Conservation (phyloP, 2,888 invertebrate genomes). For the Mamestra brassicae region DNA sequence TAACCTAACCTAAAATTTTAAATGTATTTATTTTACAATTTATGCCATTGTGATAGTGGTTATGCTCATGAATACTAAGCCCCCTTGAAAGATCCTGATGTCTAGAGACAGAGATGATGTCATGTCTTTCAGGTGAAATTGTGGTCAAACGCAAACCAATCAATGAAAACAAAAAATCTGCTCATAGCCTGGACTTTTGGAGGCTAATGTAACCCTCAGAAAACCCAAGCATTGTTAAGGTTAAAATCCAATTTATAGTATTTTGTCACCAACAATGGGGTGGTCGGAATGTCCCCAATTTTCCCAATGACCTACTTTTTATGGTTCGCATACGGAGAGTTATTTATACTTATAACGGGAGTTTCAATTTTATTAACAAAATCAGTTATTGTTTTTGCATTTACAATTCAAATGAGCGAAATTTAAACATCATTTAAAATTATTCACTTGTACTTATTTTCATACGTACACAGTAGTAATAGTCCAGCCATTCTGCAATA, state of each 20-base stretch:
- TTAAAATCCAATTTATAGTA: constrained; percentile 22
- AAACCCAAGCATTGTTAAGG: not conserved
- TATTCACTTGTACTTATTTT: too few relatives aligned
- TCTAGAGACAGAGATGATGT: too few relatives aligned
- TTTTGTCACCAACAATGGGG: not conserved
- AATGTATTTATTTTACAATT: too few relatives aligned
- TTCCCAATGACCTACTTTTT: constrained; percentile 29
- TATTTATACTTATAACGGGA: constrained; percentile 11
- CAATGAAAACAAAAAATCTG: not conserved
- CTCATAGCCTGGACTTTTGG: not conserved
- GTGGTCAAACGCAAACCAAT: not conserved
- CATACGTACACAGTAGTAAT: too few relatives aligned
- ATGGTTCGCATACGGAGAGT: not conserved
- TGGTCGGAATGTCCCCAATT: constrained; percentile 8
- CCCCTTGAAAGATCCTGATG: too few relatives aligned
- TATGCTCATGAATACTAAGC: too few relatives aligned
- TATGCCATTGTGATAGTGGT: too few relatives aligned
- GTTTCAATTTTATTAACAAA: not conserved
- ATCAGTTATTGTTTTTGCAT: constrained; percentile 8
- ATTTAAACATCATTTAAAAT: too few relatives aligned
- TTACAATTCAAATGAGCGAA: not conserved
- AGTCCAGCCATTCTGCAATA: too few relatives aligned
- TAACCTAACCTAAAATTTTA: too few relatives aligned
- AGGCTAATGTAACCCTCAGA: not conserved
- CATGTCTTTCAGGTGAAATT: not conserved